These are phyloP conservation scores for Notodonta dromedarius DNA, from an alignment of 2,888 invertebrate species.

Conservation along the genomic window DNA sequence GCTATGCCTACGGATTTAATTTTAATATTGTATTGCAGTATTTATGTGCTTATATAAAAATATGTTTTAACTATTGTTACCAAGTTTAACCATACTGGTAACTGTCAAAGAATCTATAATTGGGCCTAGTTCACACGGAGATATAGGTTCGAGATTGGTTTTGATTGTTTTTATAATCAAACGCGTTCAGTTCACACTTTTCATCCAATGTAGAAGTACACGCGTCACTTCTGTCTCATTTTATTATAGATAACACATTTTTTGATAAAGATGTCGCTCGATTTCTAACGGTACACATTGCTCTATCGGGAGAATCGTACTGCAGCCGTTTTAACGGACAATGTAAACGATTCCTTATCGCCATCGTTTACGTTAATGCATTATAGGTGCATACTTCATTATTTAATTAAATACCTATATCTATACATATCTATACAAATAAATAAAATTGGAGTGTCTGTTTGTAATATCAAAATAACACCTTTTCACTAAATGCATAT, in stretches of 20 bases:
- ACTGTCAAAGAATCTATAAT: slow-evolving; percentile 9
- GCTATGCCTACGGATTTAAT: not conserved
- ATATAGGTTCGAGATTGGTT: slow-evolving; percentile 13
- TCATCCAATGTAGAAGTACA: slow-evolving; percentile 24
- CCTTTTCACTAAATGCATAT: no score
- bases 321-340: slow-evolving; percentile 1
- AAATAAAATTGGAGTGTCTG: no score
- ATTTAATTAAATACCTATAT: no score
- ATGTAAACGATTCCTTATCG: slow-evolving; percentile 3
- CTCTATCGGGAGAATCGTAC: not conserved
- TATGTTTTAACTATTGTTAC: not conserved
- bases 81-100: slow-evolving; percentile 5
- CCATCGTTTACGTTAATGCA: not conserved
- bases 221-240: slow-evolving; percentile 27
- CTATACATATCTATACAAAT: no score
- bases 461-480: no score
- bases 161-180: slow-evolving; percentile 23
- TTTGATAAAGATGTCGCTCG: slow-evolving; percentile 33
- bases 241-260: slow-evolving; percentile 36
- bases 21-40: no score
- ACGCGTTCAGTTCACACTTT: slow-evolving; percentile 27
- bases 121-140: slow-evolving; percentile 18
- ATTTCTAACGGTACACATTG: slow-evolving; percentile 29
- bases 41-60: no score
- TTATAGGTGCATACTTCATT: no score